Evolutionary conservation across 2,797 vertebrate genomes (phyloP).

Genomic region (Florisuga fusca): DNA sequence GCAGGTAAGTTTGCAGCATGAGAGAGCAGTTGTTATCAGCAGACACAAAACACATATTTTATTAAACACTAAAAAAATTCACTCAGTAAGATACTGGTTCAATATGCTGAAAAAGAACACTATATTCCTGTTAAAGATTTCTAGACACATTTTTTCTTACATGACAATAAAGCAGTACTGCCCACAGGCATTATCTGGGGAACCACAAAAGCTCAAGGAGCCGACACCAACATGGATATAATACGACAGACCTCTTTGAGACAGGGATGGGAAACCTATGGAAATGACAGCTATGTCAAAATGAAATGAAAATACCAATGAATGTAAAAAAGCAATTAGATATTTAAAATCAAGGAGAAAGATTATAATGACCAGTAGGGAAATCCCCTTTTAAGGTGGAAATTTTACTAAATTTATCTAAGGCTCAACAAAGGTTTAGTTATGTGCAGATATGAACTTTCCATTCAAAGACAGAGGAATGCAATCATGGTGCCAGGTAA

Average conservation of each 20-base stretch:
- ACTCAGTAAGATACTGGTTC: neutral
- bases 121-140: neutral
- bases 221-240: neutral
- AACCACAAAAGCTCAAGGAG: neutral
- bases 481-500: neutral
- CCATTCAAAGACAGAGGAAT: neutral
- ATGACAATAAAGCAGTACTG: neutral
- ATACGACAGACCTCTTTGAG: neutral
- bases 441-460: neutral
- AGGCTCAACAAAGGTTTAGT: neutral
- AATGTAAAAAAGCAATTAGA: neutral
- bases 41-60: neutral
- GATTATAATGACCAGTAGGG: neutral
- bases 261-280: neutral
- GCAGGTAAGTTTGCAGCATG: neutral
- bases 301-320: neutral
- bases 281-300: neutral
- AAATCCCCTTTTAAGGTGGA: neutral
- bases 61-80: neutral
- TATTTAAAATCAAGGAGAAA: neutral
- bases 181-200: neutral
- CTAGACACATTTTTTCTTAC: neutral
- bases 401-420: neutral
- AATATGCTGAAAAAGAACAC: neutral
- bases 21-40: neutral